Percentiles rank a stretch among this genome's conserved stretches.
phyloP scores from a whole-genome alignment of 1,140 invertebrate genomes.

The Leptinotarsa lineolata region DNA sequence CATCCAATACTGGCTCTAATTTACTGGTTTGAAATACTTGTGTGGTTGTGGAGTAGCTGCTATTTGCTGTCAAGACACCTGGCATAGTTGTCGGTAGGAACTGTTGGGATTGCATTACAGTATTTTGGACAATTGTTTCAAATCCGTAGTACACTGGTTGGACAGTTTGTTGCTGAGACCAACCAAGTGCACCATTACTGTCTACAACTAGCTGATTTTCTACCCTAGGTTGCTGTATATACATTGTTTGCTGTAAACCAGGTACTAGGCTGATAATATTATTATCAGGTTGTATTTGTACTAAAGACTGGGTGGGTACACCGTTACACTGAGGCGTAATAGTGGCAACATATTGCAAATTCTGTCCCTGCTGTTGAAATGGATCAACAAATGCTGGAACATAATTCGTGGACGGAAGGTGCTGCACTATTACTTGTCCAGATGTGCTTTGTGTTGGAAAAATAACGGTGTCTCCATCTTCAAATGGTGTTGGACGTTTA shows the following conservation, averaged over 20 bases:
- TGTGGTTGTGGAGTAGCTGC: slow-evolving; percentile 79
- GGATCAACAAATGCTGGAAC: slow-evolving; percentile 72
- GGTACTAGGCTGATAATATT: slow-evolving; percentile 68
- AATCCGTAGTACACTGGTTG: slow-evolving; percentile 80
- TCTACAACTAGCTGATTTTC: slow-evolving; percentile 51
- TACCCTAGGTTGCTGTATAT: slow-evolving; percentile 50
- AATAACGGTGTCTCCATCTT: slow-evolving; percentile 30
- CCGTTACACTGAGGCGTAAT: slow-evolving; percentile 61
- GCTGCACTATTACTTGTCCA: slow-evolving; percentile 63
- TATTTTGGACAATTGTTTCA: slow-evolving; percentile 83
- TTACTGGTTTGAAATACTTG: slow-evolving; percentile 83
- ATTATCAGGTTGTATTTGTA: slow-evolving; percentile 62
- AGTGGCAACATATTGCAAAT: slow-evolving; percentile 72
- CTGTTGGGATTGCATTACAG: slow-evolving; percentile 82
- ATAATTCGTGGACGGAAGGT: slow-evolving; percentile 67
- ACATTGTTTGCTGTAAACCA: slow-evolving; percentile 62
- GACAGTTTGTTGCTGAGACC: slow-evolving; percentile 49
- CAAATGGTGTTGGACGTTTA: slow-evolving; percentile 32
- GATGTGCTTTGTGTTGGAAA: slow-evolving; percentile 16
- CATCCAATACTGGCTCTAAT: slow-evolving; percentile 77
- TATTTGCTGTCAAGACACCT: slow-evolving; percentile 74
- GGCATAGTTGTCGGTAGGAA: slow-evolving; percentile 77
- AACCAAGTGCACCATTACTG: slow-evolving; percentile 52
- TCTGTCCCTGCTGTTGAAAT: slow-evolving; percentile 68
- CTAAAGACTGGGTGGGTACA: slow-evolving; percentile 50